Base-by-base conservation (phyloP, 2,797 vertebrate genomes). In the Aratinga solstitialis region DNA sequence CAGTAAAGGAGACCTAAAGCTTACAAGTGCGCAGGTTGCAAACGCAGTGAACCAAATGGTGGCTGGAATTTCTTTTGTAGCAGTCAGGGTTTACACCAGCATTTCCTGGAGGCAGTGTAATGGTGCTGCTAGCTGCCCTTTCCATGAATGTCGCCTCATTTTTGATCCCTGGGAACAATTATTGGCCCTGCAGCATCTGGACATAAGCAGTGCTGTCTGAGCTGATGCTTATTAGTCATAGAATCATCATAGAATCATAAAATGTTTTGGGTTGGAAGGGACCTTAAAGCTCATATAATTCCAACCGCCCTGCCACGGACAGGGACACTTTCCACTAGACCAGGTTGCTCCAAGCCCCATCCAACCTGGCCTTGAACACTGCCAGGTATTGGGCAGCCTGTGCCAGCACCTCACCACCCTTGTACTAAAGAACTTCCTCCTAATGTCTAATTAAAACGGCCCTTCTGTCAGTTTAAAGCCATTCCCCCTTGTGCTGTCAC, bases 1-100 rank as follows among this genome's bases (percentile, higher is more conserved):
- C 27, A 0, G 1, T 6, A 3, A 30, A 47, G 42, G 54, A 7
- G 27, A 0, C 47, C 15, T 7, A 1, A 59, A 15, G 8, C 53
- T 32, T n/a, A 1, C 0, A 7, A 10, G 29, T 13, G 0, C 5
- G 7, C 15, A 0, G 27, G 36, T 17, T 21, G 0, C 16, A 18
- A 7, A 0, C 1, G 10, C 29, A 2, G 1, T 3, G 38, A 10
- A 3, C 50, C 32, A 8, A 12, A 71, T 0, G 26, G n/a, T 5
- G 40, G 8, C 16, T 17, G 73, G 40, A 15, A 23, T 65, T 20
- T 5, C 12, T 32, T 6, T 16, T 6, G 27, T 17, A 10, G 24
- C 40, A 13, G 13, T 29, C 29, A 2, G 51, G 32, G 22, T 12
- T 53, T 26, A 18, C 17, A 4, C 12, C 15, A 7, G 53, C 9